phyloP scores from a whole-genome alignment of 2,888 invertebrate species.

The Ptychoptera albimana region DNA sequence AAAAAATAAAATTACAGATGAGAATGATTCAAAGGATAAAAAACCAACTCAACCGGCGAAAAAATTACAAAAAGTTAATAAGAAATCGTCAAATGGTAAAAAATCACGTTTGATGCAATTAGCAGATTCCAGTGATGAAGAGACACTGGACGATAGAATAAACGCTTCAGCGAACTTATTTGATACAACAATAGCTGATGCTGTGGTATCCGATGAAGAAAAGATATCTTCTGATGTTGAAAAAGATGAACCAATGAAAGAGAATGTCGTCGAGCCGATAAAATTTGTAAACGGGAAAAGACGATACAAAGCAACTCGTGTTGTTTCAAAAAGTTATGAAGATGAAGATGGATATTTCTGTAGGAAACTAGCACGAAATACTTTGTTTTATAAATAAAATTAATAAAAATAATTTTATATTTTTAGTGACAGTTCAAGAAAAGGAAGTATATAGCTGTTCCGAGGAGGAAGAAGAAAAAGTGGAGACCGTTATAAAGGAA shows the following conservation, averaged over 20 bases:
- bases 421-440: slow-evolving; percentile 1
- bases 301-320: slow-evolving; percentile 4
- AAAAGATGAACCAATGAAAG: background rate
- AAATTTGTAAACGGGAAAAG: background rate
- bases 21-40: too few species aligned
- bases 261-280: background rate
- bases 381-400: background rate
- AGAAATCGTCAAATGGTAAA: too few species aligned
- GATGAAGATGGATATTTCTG: slow-evolving; percentile 6
- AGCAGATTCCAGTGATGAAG: slow-evolving; percentile 6
- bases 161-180: background rate
- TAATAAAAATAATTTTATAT: background rate
- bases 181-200: too few species aligned
- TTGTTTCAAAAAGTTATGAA: slow-evolving; percentile 6
- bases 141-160: background rate
- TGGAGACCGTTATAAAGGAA: background rate
- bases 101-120: slow-evolving; percentile 3
- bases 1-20: too few species aligned
- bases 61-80: too few species aligned
- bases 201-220: slow-evolving; percentile 1
- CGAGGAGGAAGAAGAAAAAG: background rate
- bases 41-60: too few species aligned
- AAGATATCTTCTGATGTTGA: background rate
- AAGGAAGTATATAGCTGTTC: slow-evolving; percentile 2
- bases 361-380: background rate